Evolutionary conservation across 2,888 invertebrate species (phyloP).

Genomic region (Gymnocheta viridis): DNA sequence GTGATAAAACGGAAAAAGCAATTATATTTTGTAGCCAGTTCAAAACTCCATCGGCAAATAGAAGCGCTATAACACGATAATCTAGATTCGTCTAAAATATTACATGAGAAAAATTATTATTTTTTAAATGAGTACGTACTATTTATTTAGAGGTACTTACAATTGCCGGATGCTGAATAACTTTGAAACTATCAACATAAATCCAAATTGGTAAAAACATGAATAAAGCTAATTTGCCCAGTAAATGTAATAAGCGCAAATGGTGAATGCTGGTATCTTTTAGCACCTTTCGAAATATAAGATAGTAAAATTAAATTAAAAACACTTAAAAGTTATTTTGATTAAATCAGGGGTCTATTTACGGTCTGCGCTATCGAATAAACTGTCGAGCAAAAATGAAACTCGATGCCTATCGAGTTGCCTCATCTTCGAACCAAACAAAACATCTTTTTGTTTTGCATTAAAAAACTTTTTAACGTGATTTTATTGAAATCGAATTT

Average conservation of each 20-base stretch:
- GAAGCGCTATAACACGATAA: slow-evolving; percentile 84
- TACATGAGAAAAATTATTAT: not conserved
- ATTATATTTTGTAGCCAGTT: slow-evolving; percentile 97
- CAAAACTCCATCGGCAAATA: slow-evolving; percentile 91
- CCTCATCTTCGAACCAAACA: too few relatives aligned
- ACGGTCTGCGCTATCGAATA: too few relatives aligned
- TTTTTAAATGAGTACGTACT: not conserved
- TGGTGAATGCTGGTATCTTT: slow-evolving; percentile 95
- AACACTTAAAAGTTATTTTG: not conserved
- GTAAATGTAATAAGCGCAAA: slow-evolving; percentile 90
- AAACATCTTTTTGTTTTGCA: too few relatives aligned
- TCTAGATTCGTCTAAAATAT: slow-evolving; percentile 83
- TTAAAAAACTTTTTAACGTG: too few relatives aligned
- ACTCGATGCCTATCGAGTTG: too few relatives aligned
- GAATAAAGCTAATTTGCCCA: slow-evolving; percentile 90
- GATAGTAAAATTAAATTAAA: not conserved
- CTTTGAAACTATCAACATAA: slow-evolving; percentile 85
- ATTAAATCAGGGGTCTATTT: too few relatives aligned
- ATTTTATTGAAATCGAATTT: too few relatives aligned
- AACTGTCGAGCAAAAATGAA: too few relatives aligned
- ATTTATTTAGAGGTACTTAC: slow-evolving; percentile 82
- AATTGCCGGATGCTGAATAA: slow-evolving; percentile 85
- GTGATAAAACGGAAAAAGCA: slow-evolving; percentile 95
- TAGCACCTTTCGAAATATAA: slow-evolving; percentile 84
- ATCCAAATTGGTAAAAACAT: slow-evolving; percentile 94